Base-by-base conservation (phyloP, 2,113 vertebrate species). In the Glaucomys volans region DNA sequence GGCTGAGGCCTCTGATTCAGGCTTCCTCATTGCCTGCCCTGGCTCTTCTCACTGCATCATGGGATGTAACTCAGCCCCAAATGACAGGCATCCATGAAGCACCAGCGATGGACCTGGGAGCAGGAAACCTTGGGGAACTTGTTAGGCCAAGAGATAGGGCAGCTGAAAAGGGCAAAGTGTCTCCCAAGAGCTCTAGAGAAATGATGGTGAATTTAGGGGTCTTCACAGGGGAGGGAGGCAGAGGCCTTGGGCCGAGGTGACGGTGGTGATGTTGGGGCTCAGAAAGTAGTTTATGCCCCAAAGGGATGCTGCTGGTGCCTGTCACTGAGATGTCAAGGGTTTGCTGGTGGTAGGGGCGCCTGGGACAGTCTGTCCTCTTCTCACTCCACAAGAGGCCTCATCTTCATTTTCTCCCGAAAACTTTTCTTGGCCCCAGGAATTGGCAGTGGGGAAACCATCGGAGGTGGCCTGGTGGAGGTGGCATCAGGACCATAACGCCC, bases 401-500 rank as follows among this genome's bases (percentile, higher is more conserved):
- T 2, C 40, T 12, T 69, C 40, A 47, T 87, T 37, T 74, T 87
- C 37, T 14, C 30, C 16, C 18, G 67, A 62, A 87, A 35, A 59
- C 37, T 35, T 12, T 82, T 74, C 85, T 81, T 16, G 6, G 66
- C 35, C 52, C 64, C 28, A 82, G 80, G 67, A 37, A 18, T 16
- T 71, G 20, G 20, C 24, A 57, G 32, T 12, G 0, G 37, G 0
- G 22, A 32, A 66, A 47, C 28, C 22, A 7, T 50, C 76, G 35
- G 3, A 57, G 0, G 9, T 62, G 44, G 37, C 35, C 32, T 40
- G 54, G 16, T 47, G 72, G 3, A 0, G 28, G 42, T 16, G 17
- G 8, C 20, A 2, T 57, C 2, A 17, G 47, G 57, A 42, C 37
- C 2, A 28, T 0, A 7, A 37, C 7, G 30, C n/a, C 30, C 8